A percentile compares a stretch with the other conserved stretches of the same genome.
Evolutionary conservation across 2,797 vertebrate species (phyloP).

Genomic region (Sciaenops ocellatus): DNA sequence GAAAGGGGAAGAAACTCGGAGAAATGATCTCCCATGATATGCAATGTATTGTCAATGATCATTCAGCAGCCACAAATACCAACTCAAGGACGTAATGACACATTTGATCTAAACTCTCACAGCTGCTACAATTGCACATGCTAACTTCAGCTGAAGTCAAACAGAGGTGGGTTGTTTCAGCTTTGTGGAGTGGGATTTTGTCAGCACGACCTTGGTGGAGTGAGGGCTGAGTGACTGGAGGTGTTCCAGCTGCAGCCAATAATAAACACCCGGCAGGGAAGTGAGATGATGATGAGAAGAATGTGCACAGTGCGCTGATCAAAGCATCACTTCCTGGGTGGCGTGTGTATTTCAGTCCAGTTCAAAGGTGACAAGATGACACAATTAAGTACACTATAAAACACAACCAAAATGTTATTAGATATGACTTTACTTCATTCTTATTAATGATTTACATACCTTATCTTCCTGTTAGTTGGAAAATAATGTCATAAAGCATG

Average conservation of each 20-base stretch:
- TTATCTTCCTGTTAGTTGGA: neutral
- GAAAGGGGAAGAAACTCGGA: constrained; percentile 5
- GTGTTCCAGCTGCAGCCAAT: constrained; percentile 77
- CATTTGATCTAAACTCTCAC: constrained; percentile 10
- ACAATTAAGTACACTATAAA: constrained; percentile 14
- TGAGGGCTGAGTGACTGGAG: constrained; percentile 58
- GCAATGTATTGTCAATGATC: neutral
- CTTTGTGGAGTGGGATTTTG: constrained; percentile 46
- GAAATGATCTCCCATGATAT: constrained; percentile 1
- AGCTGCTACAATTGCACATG: neutral
- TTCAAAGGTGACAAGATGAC: constrained; percentile 40
- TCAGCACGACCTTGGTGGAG: constrained; percentile 66
- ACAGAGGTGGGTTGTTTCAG: constrained; percentile 40
- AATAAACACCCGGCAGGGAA: constrained; percentile 72
- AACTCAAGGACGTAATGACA: neutral
- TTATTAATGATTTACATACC: neutral
- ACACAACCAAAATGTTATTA: neutral
- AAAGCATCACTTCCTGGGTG: constrained; percentile 70
- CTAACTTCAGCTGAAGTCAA: constrained; percentile 32
- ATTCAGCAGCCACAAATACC: neutral
- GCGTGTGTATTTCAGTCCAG: constrained; percentile 44
- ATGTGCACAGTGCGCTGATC: constrained; percentile 73
- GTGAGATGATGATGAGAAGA: constrained; percentile 75
- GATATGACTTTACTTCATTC: neutral
- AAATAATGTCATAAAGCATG: neutral